Evolutionary conservation across 1,140 invertebrate genomes (phyloP).

Genomic region (Cylas formicarius): DNA sequence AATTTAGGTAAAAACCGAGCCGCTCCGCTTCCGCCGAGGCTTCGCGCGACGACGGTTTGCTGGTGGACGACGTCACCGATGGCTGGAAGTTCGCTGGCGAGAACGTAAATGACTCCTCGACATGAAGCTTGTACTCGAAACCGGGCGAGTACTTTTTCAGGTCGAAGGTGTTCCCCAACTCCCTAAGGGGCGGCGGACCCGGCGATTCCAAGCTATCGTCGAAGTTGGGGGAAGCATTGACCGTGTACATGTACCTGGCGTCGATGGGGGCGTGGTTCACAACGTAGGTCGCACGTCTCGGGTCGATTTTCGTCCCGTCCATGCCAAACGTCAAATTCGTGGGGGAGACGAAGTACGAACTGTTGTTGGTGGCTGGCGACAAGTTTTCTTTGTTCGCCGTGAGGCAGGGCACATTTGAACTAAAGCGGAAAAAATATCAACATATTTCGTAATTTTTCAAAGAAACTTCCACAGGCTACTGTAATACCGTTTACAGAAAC

Average conservation of each 20-base stretch:
- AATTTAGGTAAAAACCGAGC: neutral
- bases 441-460: no score
- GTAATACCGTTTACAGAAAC: no score
- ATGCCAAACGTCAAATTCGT: conserved; percentile 9
- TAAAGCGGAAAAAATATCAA: neutral
- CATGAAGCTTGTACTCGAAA: conserved; percentile 10
- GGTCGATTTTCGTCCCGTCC: conserved; percentile 1
- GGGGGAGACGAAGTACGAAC: conserved; percentile 13
- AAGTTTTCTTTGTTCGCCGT: conserved; percentile 13
- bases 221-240: conserved; percentile 6
- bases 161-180: neutral
- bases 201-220: conserved; percentile 15
- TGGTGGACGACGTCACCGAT: conserved; percentile 2
- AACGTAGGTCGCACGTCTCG: conserved; percentile 20
- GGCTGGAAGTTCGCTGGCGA: conserved; percentile 11
- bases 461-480: no score
- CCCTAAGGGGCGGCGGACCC: neutral
- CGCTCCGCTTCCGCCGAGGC: conserved; percentile 3
- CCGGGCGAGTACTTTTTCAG: conserved; percentile 1
- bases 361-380: neutral
- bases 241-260: neutral
- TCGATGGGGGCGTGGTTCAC: neutral
- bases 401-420: neutral
- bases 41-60: conserved; percentile 5
- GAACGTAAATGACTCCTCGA: conserved; percentile 8